phyloP scores from a whole-genome alignment of 2,888 invertebrate genomes.

The Aproaerema taeniolella region DNA sequence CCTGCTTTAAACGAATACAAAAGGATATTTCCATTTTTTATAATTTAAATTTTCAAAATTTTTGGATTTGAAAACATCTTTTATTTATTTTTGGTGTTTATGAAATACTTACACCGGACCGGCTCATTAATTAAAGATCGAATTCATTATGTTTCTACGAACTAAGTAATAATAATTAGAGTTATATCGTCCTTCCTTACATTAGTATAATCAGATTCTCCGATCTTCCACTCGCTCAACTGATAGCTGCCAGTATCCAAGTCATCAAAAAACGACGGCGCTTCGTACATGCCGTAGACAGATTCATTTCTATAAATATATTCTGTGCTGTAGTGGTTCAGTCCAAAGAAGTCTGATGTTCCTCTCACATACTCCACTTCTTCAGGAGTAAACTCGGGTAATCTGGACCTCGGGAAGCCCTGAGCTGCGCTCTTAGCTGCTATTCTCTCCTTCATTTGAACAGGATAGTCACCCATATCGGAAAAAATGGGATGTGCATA shows the following conservation, averaged over 20 bases:
- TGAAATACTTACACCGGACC: too few relatives aligned
- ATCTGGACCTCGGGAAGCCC: slow-evolving; percentile 47
- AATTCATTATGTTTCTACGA: too few relatives aligned
- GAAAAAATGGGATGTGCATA: slow-evolving; percentile 46
- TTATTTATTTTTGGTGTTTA: too few relatives aligned
- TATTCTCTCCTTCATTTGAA: slow-evolving; percentile 43
- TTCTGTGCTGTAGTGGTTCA: slow-evolving; percentile 80
- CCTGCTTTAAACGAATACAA: too few relatives aligned
- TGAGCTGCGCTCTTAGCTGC: slow-evolving; percentile 48
- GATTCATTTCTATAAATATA: slow-evolving; percentile 27
- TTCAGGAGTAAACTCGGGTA: slow-evolving; percentile 52
- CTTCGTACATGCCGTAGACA: slow-evolving; percentile 11
- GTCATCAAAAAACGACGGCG: slow-evolving; percentile 24
- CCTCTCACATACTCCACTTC: slow-evolving; percentile 40
- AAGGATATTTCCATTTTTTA: too few relatives aligned
- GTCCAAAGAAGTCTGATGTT: slow-evolving; percentile 43
- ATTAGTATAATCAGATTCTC: too few relatives aligned
- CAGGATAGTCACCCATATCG: slow-evolving; percentile 52
- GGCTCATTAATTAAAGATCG: too few relatives aligned
- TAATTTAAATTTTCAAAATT: too few relatives aligned
- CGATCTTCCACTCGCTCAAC: slow-evolving; percentile 18
- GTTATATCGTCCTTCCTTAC: too few relatives aligned
- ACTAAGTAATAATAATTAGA: too few relatives aligned
- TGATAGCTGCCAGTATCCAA: slow-evolving; percentile 15
- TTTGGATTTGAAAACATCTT: too few relatives aligned